A percentile compares a stretch with the other conserved stretches of the same genome.
phyloP scores from a whole-genome alignment of 2,113 vertebrate genomes.

The Accipiter virgatus region DNA sequence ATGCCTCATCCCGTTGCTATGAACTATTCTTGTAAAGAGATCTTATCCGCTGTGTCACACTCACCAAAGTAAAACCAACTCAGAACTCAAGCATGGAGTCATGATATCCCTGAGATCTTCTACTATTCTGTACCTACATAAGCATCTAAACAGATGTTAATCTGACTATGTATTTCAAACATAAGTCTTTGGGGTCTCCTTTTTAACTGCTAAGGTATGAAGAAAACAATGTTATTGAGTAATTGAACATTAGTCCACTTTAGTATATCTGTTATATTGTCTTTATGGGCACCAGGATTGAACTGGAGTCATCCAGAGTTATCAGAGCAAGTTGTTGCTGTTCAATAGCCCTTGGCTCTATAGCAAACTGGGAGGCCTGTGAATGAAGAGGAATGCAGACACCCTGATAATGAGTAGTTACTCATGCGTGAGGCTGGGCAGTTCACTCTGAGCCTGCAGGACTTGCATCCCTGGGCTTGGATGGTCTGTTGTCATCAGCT shows the following conservation, averaged over 20 bases:
- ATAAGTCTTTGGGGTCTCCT: not conserved
- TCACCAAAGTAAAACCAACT: not conserved
- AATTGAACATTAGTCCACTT: not conserved
- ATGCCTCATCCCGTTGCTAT: not conserved
- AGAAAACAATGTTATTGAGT: not conserved
- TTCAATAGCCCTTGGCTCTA: not conserved
- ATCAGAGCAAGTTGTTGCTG: too few species aligned
- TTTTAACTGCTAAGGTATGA: not conserved
- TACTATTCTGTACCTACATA: not conserved
- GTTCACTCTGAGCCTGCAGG: not conserved
- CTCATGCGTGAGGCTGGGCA: not conserved
- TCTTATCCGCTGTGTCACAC: not conserved
- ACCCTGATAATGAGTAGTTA: not conserved
- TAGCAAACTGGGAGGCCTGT: not conserved
- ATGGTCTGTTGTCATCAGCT: not conserved
- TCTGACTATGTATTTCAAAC: not conserved
- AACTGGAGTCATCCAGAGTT: not conserved
- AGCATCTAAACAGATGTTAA: not conserved
- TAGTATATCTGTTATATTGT: not conserved
- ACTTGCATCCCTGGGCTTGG: not conserved
- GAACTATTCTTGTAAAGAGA: conserved; percentile 4
- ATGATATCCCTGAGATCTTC: not conserved
- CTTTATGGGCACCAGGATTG: not conserved
- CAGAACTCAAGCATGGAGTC: not conserved
- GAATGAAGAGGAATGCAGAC: not conserved